A percentile compares a stretch with the other conserved stretches of the same genome.
These are phyloP conservation scores for Heliconius hortense DNA, from an alignment of 2,888 invertebrate species.

Conservation along the genomic window DNA sequence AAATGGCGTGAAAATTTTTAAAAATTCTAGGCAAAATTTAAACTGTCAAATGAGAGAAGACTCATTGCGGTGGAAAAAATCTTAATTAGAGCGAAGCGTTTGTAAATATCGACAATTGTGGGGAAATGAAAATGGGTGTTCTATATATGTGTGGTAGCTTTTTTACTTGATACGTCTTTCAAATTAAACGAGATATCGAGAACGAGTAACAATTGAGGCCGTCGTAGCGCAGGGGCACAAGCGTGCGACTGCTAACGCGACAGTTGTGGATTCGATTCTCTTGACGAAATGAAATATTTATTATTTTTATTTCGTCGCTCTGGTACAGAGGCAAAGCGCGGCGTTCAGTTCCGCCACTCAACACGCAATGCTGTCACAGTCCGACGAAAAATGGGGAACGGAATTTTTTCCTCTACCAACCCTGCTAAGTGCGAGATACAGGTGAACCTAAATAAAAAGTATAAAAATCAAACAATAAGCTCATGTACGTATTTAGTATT, in stretches of 20 bases:
- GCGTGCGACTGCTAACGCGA: not conserved
- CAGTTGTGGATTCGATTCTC: not conserved
- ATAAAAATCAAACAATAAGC: too few species aligned
- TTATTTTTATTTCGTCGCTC: not conserved
- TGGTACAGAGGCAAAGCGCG: not conserved
- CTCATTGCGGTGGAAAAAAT: constrained; percentile 10
- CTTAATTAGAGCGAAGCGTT: constrained; percentile 25
- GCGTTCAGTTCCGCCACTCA: not conserved
- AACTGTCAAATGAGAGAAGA: constrained; percentile 16
- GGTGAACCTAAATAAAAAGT: too few species aligned
- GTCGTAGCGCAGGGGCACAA: too few species aligned
- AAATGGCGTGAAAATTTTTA: constrained; percentile 6
- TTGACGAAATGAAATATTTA: not conserved
- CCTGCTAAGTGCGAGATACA: too few species aligned
- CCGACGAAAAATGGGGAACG: too few species aligned
- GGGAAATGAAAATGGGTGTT: not conserved
- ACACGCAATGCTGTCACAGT: too few species aligned
- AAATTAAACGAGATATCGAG: too few species aligned
- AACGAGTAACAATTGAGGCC: not conserved
- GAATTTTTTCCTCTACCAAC: too few species aligned
- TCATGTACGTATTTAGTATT: too few species aligned
- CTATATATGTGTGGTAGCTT: not conserved
- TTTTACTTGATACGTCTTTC: not conserved
- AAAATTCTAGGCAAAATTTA: not conserved
- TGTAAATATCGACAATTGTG: constrained; percentile 12